These are phyloP conservation scores for Leptopilina boulardi DNA, from an alignment of 1,140 invertebrate species.

Conservation along the genomic window DNA sequence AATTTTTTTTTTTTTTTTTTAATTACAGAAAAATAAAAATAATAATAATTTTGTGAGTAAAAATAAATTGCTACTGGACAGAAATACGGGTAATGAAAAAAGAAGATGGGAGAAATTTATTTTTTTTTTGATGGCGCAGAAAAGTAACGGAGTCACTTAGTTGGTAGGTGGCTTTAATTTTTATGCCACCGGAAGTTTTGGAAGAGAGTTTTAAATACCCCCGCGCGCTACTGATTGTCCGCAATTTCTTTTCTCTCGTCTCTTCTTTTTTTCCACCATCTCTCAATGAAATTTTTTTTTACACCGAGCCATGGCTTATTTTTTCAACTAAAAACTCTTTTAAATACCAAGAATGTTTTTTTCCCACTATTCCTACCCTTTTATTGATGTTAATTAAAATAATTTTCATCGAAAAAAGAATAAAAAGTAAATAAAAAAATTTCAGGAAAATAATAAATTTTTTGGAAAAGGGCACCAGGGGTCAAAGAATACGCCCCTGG, in stretches of 20 bases:
- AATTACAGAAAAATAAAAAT: background rate
- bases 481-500: too few relatives aligned
- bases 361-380: too few relatives aligned
- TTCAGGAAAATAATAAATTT: too few relatives aligned
- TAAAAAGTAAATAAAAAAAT: too few relatives aligned
- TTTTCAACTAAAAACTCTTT: too few relatives aligned
- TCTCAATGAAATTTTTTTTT: too few relatives aligned
- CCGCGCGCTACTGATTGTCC: constrained; percentile 52
- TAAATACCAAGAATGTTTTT: too few relatives aligned
- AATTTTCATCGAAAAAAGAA: too few relatives aligned
- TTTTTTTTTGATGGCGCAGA: constrained; percentile 43
- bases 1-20: too few relatives aligned
- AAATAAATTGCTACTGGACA: constrained; percentile 30
- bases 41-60: background rate
- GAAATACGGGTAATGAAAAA: constrained; percentile 53
- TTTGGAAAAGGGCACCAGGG: too few relatives aligned
- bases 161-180: constrained; percentile 58
- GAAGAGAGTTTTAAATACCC: constrained; percentile 58
- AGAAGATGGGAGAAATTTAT: constrained; percentile 38
- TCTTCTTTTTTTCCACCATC: background rate
- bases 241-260: constrained; percentile 47
- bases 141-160: constrained; percentile 59
- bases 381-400: too few relatives aligned
- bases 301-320: too few relatives aligned
- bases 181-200: constrained; percentile 58